These are phyloP conservation scores for Oxytorus armatus DNA, from an alignment of 2,888 invertebrate genomes.

Conservation along the genomic window DNA sequence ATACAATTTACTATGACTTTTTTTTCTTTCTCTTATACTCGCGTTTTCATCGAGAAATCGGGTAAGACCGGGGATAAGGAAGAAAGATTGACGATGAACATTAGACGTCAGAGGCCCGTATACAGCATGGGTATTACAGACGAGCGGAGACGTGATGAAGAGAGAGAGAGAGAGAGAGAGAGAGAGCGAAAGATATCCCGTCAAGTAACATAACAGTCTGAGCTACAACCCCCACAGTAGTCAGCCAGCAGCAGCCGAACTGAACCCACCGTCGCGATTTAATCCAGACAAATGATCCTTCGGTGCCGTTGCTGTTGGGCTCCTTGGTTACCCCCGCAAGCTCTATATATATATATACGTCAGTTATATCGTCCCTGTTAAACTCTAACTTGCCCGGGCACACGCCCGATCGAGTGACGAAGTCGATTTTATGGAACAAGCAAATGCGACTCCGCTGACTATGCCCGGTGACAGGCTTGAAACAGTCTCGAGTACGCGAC, in stretches of 20 bases:
- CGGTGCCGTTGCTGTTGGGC: constrained; percentile 49
- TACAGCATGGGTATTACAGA: constrained; percentile 64
- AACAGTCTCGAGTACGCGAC: constrained; percentile 47
- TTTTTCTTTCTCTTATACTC: constrained; percentile 5
- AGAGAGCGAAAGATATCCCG: constrained; percentile 59
- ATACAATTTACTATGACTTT: constrained; percentile 36
- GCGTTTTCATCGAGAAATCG: constrained; percentile 43
- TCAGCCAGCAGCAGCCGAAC: constrained; percentile 55
- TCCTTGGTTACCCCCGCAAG: constrained; percentile 38
- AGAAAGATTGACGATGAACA: constrained; percentile 59
- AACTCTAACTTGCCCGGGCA: constrained; percentile 35
- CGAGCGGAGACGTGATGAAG: constrained; percentile 49
- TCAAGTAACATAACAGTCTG: constrained; percentile 57
- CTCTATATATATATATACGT: constrained; percentile 35
- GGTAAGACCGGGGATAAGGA: constrained; percentile 49
- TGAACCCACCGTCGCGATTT: constrained; percentile 69
- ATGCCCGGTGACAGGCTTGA: constrained; percentile 28
- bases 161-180: constrained; percentile 56
- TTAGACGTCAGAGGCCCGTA: constrained; percentile 56
- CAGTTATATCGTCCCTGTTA: constrained; percentile 41
- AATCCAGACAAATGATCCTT: constrained; percentile 79
- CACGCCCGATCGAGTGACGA: constrained; percentile 60
- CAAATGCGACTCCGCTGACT: constrained; percentile 17
- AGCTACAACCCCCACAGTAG: constrained; percentile 56
- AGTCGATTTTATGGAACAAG: constrained; percentile 58